Conservation (phyloP, 2,888 invertebrate genomes). For the Drosophila greeni region DNA sequence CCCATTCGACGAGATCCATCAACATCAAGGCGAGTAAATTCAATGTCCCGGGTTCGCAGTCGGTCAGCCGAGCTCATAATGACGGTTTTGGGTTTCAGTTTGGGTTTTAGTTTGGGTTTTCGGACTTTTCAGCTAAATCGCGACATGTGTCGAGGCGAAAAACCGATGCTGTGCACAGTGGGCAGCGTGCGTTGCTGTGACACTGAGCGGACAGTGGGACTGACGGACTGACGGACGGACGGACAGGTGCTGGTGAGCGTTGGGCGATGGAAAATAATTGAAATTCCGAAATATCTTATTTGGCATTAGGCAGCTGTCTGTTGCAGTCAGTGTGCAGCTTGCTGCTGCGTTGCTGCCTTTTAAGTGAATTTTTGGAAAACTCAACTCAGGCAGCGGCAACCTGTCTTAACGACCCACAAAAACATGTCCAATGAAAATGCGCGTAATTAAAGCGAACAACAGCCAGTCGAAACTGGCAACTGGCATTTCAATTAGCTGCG, state of each 20-base stretch:
- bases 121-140: conserved; percentile 38
- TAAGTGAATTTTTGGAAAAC: conserved; percentile 51
- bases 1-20: conserved; percentile 35
- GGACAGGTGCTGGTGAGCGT: conserved; percentile 25
- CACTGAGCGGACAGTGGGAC: conserved; percentile 27
- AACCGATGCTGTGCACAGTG: conserved; percentile 54
- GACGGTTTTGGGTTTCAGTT: conserved; percentile 43
- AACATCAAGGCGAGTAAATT: conserved; percentile 24
- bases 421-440: conserved; percentile 61
- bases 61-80: conserved; percentile 63
- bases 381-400: conserved; percentile 44
- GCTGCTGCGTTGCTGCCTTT: conserved; percentile 19
- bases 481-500: conserved; percentile 72
- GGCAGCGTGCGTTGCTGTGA: conserved; percentile 32
- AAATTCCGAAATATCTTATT: conserved; percentile 65
- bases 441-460: conserved; percentile 61
- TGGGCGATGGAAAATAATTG: conserved; percentile 57
- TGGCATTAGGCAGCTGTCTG: conserved; percentile 54
- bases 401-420: conserved; percentile 70
- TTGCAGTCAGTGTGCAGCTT: conserved; percentile 4
- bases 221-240: conserved; percentile 16
- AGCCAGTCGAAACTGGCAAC: conserved; percentile 43
- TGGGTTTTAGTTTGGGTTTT: conserved; percentile 16
- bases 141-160: conserved; percentile 53
- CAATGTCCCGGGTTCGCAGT: conserved; percentile 31